phyloP scores from a whole-genome alignment of 2,888 invertebrate genomes.

The Sacculina carcini region DNA sequence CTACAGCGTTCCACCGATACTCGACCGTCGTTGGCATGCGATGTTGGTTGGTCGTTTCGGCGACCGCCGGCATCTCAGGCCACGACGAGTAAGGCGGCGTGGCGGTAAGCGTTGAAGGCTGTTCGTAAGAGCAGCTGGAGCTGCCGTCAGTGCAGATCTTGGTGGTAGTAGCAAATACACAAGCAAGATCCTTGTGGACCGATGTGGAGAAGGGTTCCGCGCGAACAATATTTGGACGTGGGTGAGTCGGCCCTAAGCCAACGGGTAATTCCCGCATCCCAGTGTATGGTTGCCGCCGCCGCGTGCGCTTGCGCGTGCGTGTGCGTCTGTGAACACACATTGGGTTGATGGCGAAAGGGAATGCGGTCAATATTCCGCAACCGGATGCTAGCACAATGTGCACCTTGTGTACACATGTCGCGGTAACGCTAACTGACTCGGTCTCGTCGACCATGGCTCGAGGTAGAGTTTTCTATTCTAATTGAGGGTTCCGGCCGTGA shows the following conservation, averaged over 20 bases:
- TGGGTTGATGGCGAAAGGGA: constrained; percentile 21
- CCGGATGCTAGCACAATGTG: constrained; percentile 25
- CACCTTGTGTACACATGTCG: constrained; percentile 26
- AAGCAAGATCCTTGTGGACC: constrained; percentile 28
- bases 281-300: too few species aligned
- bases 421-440: constrained; percentile 22
- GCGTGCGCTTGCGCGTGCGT: too few species aligned
- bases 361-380: constrained; percentile 32
- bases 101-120: constrained; percentile 32
- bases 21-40: constrained; percentile 16
- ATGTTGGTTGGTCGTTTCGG: too few species aligned
- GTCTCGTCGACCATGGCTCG: constrained; percentile 2
- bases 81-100: constrained; percentile 34
- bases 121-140: constrained; percentile 28
- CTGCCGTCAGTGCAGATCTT: constrained; percentile 29
- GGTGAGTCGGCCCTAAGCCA: constrained; percentile 8
- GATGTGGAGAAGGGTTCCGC: constrained; percentile 17
- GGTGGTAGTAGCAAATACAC: constrained; percentile 45
- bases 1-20: constrained; percentile 30
- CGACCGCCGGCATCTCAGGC: constrained; percentile 24
- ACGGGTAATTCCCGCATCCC: constrained; percentile 13
- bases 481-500: constrained; percentile 18
- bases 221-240: constrained; percentile 9
- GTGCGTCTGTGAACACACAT: background rate
- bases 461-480: constrained; percentile 22